Evolutionary conservation across 2,888 invertebrate species (phyloP), one percentile per base, ranked within the genome.

Genomic region (Labia minor): DNA sequence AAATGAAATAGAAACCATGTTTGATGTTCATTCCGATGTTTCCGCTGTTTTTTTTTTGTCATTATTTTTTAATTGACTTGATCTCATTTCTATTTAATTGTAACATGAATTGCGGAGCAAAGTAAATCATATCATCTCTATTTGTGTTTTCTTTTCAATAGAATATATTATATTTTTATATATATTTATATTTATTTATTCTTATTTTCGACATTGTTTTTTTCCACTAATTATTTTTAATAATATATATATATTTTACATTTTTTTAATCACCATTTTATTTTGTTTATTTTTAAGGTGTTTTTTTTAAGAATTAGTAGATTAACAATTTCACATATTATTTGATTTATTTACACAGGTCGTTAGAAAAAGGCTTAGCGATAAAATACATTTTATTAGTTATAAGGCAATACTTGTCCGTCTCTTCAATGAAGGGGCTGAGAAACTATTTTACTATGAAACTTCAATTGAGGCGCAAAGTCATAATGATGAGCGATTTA

Each of bases 21-120:
- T 33, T 33, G 33, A 33, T 33, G 33, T 33, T 49, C n/a, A 49
- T 49, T 49, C 49, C 49, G n/a, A n/a, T 49, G 3, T 26, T 26
- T 26, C 26, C 8, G 3, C 3, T 26, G n/a, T n/a, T 6, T 49
- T 49, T 14, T 14, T 49, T 49, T 49, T 26, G 26, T 26, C 26
- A 26, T 49, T 49, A 8, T 49, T 49, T 49, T 49, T 49, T 49
- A 49, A 49, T 49, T 49, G 49, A 49, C 49, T 49, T 49, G 33
- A 49, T 49, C 26, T 49, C 49, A n/a, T 49, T 14, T n/a, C n/a
- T n/a, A n/a, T 26, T 26, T 49, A 49, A 49, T 49, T 49, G 14
- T 49, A n/a, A 49, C 49, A 49, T 26, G 4, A 26, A 6, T 49
- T 49, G 3, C 4, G 16, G 26, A 49, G 49, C 14, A 49, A 49